phyloP scores from a whole-genome alignment of 1,140 invertebrate species.

The Venturia canescens region DNA sequence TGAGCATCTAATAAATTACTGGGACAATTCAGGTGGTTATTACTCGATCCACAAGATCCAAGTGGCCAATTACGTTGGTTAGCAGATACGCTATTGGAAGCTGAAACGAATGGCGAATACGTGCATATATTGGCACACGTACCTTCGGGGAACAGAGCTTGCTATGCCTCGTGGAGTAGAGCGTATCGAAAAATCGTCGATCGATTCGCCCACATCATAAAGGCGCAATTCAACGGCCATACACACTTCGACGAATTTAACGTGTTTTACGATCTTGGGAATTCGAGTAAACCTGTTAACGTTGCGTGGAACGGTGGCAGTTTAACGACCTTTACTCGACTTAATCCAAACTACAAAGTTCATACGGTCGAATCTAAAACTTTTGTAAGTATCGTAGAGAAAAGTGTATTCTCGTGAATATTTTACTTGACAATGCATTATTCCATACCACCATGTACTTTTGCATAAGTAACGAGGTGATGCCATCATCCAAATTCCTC shows the following conservation, averaged over 20 bases:
- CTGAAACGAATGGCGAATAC: constrained; percentile 83
- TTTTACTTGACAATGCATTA: no score
- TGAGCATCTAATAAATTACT: no score
- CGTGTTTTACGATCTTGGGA: constrained; percentile 80
- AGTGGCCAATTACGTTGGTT: constrained; percentile 88
- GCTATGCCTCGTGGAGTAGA: constrained; percentile 82
- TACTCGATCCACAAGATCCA: constrained; percentile 80
- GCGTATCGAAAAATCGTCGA: constrained; percentile 80
- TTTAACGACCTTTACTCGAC: constrained; percentile 80
- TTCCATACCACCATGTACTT: no score
- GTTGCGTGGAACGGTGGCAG: constrained; percentile 89
- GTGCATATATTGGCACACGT: constrained; percentile 92
- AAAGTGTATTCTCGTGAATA: not conserved
- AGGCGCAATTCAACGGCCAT: constrained; percentile 89
- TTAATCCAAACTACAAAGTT: constrained; percentile 90
- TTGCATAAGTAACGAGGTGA: no score
- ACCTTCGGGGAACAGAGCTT: constrained; percentile 83
- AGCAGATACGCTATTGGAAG: constrained; percentile 81
- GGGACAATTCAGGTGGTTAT: constrained; percentile 78
- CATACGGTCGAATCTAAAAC: constrained; percentile 81
- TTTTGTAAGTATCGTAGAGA: constrained; percentile 77
- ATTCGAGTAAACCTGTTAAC: constrained; percentile 77
- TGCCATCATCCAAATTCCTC: no score
- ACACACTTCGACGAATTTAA: constrained; percentile 87
- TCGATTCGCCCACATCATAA: constrained; percentile 83